Conservation (phyloP, 2,888 invertebrate species). For the Fabriciana adippe region DNA sequence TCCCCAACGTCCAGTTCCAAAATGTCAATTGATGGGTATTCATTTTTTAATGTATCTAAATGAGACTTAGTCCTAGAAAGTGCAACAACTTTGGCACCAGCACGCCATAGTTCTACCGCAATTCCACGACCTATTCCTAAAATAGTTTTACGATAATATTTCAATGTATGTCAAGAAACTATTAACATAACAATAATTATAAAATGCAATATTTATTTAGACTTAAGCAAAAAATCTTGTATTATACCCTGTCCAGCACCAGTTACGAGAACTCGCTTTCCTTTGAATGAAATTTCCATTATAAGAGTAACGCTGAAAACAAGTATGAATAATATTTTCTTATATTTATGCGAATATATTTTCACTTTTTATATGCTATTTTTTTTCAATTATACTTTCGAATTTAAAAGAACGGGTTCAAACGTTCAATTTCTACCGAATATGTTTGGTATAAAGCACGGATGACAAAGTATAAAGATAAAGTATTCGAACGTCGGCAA, state of each 20-base stretch:
- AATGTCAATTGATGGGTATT: conserved; percentile 84
- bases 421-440: no score
- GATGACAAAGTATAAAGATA: no score
- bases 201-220: neutral
- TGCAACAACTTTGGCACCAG: conserved; percentile 90
- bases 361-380: no score
- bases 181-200: neutral
- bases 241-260: conserved; percentile 92
- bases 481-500: no score
- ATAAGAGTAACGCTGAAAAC: neutral
- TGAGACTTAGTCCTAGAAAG: conserved; percentile 86
- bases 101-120: conserved; percentile 85
- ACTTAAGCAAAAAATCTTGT: neutral
- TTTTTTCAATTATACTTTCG: no score
- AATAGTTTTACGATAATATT: neutral
- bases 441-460: no score
- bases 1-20: conserved; percentile 88
- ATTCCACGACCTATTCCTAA: conserved; percentile 88
- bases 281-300: conserved; percentile 87
- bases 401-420: no score
- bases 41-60: conserved; percentile 84
- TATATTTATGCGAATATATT: no score
- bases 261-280: conserved; percentile 92
- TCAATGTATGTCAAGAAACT: neutral
- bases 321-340: neutral